Evolutionary conservation across 2,113 vertebrate species (phyloP), one percentile per base, ranked within the genome.

Genomic region (Paracanthobrama guichenoti): DNA sequence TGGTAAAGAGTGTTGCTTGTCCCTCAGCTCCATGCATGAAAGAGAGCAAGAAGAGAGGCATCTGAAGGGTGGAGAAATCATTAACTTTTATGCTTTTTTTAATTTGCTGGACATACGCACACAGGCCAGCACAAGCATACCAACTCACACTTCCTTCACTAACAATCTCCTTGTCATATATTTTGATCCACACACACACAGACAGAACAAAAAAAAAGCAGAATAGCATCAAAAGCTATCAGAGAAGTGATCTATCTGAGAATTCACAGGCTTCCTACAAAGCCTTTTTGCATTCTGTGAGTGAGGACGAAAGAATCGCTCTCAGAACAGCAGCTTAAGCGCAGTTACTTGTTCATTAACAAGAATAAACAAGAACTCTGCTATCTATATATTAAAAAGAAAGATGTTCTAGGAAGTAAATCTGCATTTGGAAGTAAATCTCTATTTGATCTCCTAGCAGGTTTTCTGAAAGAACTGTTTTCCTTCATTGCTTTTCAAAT

Each of bases 51-150:
- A 69, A 26, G 13, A 28, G 42, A 6, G 20, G 75, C 74, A 44
- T 59, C 64, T 24, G 76, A 71, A 57, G 28, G 50, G 78, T 57
- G 78, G 76, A 79, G 76, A 84, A 76, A 77, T 82, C 48, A 82
- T 71, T 71, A 28, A 53, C 26, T 8, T 57, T 79, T 28, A 13
- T 46, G 39, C 18, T 57, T 82, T 81, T n/a, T 82, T 24, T 82
- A 35, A 71, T 82, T 82, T 82, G 31, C 80, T 42, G 64, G 80
- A 55, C 66, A 71, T 42, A 69, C 20, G 26, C 44, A 35, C 18
- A 50, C 12, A 50, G 10, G 10, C 31, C 3, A 14, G 18, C 62
- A 48, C 24, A 53, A 53, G 18, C 24, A 50, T 20, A 35, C 26
- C 11, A 71, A 26, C 79, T 55, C 46, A 35, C 44, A 13, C 39